These are phyloP conservation scores for Chinchilla lanigera DNA, from an alignment of 2,113 vertebrate species.

Conservation along the genomic window DNA sequence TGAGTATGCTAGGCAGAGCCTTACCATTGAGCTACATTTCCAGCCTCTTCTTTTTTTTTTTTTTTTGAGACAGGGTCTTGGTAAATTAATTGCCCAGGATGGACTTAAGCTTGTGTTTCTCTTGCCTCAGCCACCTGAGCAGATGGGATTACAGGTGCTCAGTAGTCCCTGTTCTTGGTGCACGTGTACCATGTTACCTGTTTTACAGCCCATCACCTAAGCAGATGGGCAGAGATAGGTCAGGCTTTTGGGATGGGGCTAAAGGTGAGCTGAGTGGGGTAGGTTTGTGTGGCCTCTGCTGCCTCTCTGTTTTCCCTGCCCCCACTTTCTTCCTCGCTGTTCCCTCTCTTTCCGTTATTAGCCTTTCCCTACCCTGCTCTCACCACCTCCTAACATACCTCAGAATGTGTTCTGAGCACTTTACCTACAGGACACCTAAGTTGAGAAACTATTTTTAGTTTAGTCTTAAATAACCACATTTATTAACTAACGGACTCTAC, in stretches of 20 bases:
- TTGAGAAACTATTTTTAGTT: background rate
- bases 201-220: background rate
- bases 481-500: background rate
- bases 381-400: too few species aligned
- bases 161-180: background rate
- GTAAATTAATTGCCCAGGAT: background rate
- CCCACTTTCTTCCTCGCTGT: background rate
- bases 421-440: background rate
- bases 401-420: background rate
- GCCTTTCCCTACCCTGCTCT: background rate
- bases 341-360: background rate
- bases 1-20: background rate
- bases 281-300: background rate
- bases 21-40: background rate
- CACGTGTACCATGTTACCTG: background rate
- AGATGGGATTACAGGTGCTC: background rate
- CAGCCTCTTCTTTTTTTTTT: background rate
- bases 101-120: background rate
- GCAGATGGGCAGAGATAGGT: background rate
- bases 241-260: background rate
- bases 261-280: background rate
- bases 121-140: background rate
- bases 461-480: background rate
- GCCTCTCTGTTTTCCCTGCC: fast-evolving
- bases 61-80: background rate